phyloP scores from a whole-genome alignment of 1,140 invertebrate species.

The Drosophila santomea region DNA sequence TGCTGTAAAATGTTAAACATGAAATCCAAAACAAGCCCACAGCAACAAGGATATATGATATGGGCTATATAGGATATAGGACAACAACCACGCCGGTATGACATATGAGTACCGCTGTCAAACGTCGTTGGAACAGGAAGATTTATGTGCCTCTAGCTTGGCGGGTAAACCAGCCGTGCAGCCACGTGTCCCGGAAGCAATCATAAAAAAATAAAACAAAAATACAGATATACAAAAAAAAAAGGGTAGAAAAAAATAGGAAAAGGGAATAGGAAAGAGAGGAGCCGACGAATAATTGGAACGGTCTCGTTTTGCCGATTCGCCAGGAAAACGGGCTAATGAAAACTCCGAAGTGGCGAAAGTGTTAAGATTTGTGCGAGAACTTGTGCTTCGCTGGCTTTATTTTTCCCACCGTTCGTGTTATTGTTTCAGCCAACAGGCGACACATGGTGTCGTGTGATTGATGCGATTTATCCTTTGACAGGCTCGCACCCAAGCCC shows the following conservation, averaged over 20 bases:
- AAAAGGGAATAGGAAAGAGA: background rate
- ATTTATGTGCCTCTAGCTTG: conserved; percentile 40
- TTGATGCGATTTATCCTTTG: conserved; percentile 58
- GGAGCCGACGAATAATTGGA: conserved; percentile 25
- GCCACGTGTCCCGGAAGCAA: conserved; percentile 25
- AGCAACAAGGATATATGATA: background rate
- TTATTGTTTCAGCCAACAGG: conserved; percentile 28
- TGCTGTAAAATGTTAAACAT: conserved; percentile 58
- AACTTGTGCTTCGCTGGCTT: background rate
- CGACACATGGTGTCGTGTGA: conserved; percentile 46
- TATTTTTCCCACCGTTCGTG: background rate
- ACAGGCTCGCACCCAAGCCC: conserved; percentile 28
- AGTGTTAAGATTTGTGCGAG: conserved; percentile 12
- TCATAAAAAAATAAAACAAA: conserved; percentile 17
- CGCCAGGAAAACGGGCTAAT: conserved; percentile 34
- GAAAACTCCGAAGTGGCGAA: conserved; percentile 16
- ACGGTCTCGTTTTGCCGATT: conserved; percentile 28
- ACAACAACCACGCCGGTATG: conserved; percentile 35
- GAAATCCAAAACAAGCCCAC: conserved; percentile 44
- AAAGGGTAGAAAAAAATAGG: background rate
- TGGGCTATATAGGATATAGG: background rate
- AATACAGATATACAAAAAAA: background rate
- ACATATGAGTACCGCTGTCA: conserved; percentile 62
- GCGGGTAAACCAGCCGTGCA: conserved; percentile 11
- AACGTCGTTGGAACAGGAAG: conserved; percentile 48